Percentiles rank a stretch among this genome's conserved stretches.
Evolutionary conservation across 2,888 invertebrate genomes (phyloP).

Genomic region (Portevinia maculata): DNA sequence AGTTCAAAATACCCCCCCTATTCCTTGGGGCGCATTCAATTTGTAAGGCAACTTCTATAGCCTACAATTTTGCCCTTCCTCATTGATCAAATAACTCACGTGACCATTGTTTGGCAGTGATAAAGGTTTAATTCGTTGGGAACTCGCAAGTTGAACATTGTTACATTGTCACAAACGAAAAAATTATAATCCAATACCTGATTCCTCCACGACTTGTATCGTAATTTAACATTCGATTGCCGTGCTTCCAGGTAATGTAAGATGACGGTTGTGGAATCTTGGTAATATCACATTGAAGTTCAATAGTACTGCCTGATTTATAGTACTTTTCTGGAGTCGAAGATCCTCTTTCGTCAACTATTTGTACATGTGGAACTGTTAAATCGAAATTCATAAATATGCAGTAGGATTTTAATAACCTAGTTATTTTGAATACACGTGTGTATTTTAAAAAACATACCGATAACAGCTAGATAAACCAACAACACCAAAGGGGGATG

Average conservation of each 20-base stretch:
- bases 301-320: slow-evolving; percentile 92
- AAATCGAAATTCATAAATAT: slow-evolving; percentile 56
- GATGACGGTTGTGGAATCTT: slow-evolving; percentile 90
- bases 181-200: slow-evolving; percentile 84
- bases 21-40: no score
- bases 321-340: slow-evolving; percentile 91
- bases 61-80: no score
- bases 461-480: slow-evolving; percentile 88
- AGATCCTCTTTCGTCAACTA: slow-evolving; percentile 90
- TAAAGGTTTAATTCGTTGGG: no score
- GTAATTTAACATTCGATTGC: slow-evolving; percentile 89
- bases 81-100: no score
- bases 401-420: no score
- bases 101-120: no score
- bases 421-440: background rate
- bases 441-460: no score
- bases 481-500: slow-evolving; percentile 89
- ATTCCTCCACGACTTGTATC: slow-evolving; percentile 92
- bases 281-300: slow-evolving; percentile 91
- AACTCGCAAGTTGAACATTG: no score
- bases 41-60: no score
- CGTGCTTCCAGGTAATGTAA: slow-evolving; percentile 92
- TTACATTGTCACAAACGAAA: no score
- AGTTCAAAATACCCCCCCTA: no score
- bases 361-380: slow-evolving; percentile 91